Base-by-base conservation (phyloP, 1,140 invertebrate species). In the Meloidogyne exigua region DNA sequence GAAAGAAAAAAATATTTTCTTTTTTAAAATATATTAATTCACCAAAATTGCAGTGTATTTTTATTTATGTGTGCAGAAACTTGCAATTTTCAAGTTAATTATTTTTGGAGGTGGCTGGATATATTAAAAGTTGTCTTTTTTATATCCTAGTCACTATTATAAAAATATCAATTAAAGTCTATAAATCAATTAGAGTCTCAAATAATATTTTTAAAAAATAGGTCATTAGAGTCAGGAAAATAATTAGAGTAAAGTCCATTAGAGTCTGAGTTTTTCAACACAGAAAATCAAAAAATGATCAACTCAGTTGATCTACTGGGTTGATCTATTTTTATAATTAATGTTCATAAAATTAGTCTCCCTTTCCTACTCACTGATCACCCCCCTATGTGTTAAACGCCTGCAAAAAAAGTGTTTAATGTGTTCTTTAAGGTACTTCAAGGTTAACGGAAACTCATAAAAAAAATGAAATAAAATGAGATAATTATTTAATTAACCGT, bases 61-160 rank as follows among this genome's bases (percentile, higher is more conserved):
- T 39, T 39, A 32, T 32, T 3, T 32, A 10, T 10, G 36, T 39
- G 3, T 39, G 36, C 36, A 39, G 36, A 67, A 18, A 67, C 26
- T 32, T 67, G 66, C 66, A 39, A 67, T 67, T 67, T 67, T 67
- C 26, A 67, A 67, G 36, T 11, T 67, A 25, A 25, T 21, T 32
- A 67, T 10, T 32, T 39, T 67, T 67, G 49, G 18, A 57, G 49
- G n/a, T 57, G 49, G 1, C 44, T 13, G 15, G n/a, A n/a, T 12
- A 57, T n/a, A n/a, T n/a, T n/a, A n/a, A n/a, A n/a, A 15, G 4
- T 44, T n/a, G 44, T n/a, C 32, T 67, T 67, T 25, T 25, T 65
- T 65, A 65, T 32, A 66, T 66, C 36, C 36, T 39, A 39, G 36
- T 10, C n/a, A n/a, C n/a, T 4, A 4, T 39, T 39, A 39, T 39